Evolutionary conservation across 1,140 invertebrate species (phyloP).

Genomic region (Goniozus legneri): DNA sequence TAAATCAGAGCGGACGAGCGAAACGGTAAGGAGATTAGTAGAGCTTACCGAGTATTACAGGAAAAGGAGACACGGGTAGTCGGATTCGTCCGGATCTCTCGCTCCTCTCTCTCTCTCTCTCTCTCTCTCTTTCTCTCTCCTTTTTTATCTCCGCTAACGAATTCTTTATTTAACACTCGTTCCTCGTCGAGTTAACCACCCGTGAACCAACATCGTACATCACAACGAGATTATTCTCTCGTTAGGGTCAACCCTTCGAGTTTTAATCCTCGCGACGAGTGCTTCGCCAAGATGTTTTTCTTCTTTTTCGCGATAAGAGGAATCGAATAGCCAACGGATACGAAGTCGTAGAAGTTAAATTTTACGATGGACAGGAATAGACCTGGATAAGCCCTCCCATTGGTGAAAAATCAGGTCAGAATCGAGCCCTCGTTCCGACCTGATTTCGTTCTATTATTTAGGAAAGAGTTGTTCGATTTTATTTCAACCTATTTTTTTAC

Average conservation of each 20-base stretch:
- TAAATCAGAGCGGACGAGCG: conserved; percentile 40
- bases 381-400: no score
- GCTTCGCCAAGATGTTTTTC: not conserved
- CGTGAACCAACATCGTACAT: conserved; percentile 44
- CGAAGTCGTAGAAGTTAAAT: not conserved
- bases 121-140: conserved; percentile 7
- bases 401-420: no score
- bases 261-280: not conserved
- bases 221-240: conserved; percentile 29
- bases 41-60: conserved; percentile 41
- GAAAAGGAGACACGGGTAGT: conserved; percentile 16
- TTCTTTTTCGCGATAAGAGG: no score
- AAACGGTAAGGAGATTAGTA: conserved; percentile 40
- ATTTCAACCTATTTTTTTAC: no score
- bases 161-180: not conserved
- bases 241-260: conserved; percentile 33
- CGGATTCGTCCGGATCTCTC: conserved; percentile 21
- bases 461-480: no score
- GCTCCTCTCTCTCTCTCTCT: not conserved
- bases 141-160: conserved; percentile 1
- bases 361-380: no score
- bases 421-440: no score
- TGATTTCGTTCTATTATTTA: no score
- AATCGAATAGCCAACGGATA: not conserved
- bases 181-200: conserved; percentile 39